Percentiles rank a stretch among this genome's conserved stretches.
phyloP scores from a whole-genome alignment of 2,797 vertebrate species.

The Champsocephalus esox region DNA sequence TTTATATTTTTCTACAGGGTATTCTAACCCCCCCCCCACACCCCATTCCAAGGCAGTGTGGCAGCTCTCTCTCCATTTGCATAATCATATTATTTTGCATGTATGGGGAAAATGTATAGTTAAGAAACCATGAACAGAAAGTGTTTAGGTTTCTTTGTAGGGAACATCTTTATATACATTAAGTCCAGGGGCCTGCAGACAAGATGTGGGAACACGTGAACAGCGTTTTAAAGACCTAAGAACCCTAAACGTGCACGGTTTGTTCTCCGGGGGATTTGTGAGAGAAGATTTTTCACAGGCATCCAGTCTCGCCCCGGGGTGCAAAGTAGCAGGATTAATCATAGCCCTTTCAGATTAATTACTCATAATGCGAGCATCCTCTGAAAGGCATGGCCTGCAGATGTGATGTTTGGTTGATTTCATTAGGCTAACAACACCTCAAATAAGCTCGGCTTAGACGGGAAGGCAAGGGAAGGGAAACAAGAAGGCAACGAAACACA shows the following conservation, averaged over 20 bases:
- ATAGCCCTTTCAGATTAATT: constrained; percentile 90
- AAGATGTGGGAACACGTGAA: constrained; percentile 64
- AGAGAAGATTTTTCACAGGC: constrained; percentile 80
- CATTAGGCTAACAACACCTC: constrained; percentile 87
- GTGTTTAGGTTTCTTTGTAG: constrained; percentile 22
- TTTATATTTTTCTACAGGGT: constrained; percentile 47
- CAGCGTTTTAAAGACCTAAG: constrained; percentile 65
- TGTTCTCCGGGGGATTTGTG: constrained; percentile 76
- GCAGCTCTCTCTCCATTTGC: constrained; percentile 40
- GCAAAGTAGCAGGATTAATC: constrained; percentile 86
- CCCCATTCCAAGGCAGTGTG: constrained; percentile 33
- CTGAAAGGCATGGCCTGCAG: constrained; percentile 86
- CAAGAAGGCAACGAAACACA: constrained; percentile 31
- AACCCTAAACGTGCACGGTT: constrained; percentile 75
- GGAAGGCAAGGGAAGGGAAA: constrained; percentile 34
- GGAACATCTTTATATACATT: constrained; percentile 15
- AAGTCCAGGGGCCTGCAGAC: constrained; percentile 39
- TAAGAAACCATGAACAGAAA: constrained; percentile 8
- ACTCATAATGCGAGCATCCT: constrained; percentile 86
- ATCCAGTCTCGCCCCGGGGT: constrained; percentile 78
- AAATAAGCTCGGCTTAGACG: constrained; percentile 77
- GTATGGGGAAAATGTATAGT: constrained; percentile 30
- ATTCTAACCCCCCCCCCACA: constrained; percentile 29
- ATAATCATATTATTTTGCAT: constrained; percentile 54
- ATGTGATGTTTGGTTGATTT: constrained; percentile 87